These are phyloP conservation scores for Podotricha telesiphe DNA, from an alignment of 2,888 invertebrate species.

Conservation along the genomic window DNA sequence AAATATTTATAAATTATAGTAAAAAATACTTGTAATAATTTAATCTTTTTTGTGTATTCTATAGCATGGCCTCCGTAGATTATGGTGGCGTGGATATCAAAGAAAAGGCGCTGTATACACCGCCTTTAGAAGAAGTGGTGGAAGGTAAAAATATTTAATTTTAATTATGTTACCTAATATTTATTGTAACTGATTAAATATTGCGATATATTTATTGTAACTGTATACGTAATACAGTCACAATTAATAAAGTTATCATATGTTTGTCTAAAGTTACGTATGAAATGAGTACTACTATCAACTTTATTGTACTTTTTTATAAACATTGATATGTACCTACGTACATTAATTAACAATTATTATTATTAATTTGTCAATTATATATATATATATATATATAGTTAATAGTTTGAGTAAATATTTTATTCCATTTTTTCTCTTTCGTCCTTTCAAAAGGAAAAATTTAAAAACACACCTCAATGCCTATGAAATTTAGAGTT, in stretches of 20 bases:
- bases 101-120: slow-evolving; percentile 84
- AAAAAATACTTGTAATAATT: neutral
- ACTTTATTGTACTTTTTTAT: neutral
- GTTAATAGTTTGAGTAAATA: neutral
- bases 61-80: slow-evolving; percentile 71
- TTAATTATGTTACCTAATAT: too few species aligned
- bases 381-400: too few species aligned
- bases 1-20: too few species aligned
- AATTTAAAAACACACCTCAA: too few species aligned
- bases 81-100: slow-evolving; percentile 70
- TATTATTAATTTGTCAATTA: too few species aligned
- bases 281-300: neutral
- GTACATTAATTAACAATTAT: too few species aligned
- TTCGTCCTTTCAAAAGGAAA: too few species aligned
- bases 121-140: slow-evolving; percentile 86
- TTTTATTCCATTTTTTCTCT: too few species aligned
- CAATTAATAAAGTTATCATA: neutral
- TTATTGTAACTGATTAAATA: too few species aligned
- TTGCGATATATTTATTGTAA: too few species aligned
- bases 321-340: neutral
- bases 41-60: neutral
- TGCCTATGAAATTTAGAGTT: too few species aligned
- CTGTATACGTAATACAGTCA: neutral
- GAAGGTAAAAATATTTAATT: slow-evolving; percentile 68
- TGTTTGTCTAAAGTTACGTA: neutral